Base-by-base conservation (phyloP, 2,888 invertebrate genomes). In the Andrena dorsata region DNA sequence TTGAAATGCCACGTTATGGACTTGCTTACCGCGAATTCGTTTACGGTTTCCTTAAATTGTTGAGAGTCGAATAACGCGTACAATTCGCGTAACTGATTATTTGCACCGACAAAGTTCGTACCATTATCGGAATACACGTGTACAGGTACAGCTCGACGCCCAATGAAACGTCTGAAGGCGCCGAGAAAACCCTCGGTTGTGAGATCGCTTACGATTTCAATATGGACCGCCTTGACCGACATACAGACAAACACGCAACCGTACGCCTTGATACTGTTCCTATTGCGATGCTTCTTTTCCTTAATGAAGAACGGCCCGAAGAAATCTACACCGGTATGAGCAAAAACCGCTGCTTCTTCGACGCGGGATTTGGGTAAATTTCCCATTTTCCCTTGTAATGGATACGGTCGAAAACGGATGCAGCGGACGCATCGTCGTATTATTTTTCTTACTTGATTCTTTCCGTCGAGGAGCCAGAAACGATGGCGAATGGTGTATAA, bases 81-180 rank as follows among this genome's bases (percentile, higher is more conserved):
- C 49, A 49, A 49, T 56, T 56, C 13, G 56, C 32, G 32, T 32
- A 32, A 8, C 32, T 32, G 32, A 32, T 32, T 32, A 13, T 26
- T 56, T 23, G 20, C 7, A n/a, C 53, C 47, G 2, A 60, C 28
- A 16, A 60, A 63, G 35, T 63, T 63, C 49, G 61, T 35, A 16
- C 61, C 51, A 13, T 66, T 66, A 10, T 66, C 66, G 0, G 66
- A 66, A 8, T 66, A 66, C 2, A 66, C n/a, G 5, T 53, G 28
- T 7, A 3, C 7, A 13, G n/a, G 30, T 51, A 69, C n/a, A 4
- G 26, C 28, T 26, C 69, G 32, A 2, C 58, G 56, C 7, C 16
- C 72, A 2, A 35, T 58, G 13, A 69, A 69, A 8, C 69, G 58
- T 58, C 26, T 69, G 1, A 69, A 41, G 8, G 69, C 69, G 2